These are phyloP conservation scores for Diorhabda sublineata DNA, from an alignment of 1,140 invertebrate genomes.

Conservation along the genomic window DNA sequence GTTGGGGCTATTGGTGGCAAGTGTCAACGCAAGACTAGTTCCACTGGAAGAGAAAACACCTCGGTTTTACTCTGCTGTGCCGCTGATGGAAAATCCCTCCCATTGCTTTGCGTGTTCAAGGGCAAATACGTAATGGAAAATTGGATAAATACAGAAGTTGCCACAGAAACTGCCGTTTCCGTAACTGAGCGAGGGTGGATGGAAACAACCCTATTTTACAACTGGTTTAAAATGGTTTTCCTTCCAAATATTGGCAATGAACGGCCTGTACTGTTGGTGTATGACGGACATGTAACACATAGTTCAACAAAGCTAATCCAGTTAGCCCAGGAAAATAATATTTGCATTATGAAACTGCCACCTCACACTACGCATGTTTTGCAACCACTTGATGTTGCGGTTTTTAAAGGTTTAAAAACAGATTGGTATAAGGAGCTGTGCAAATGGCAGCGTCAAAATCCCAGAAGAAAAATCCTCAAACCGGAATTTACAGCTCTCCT, in stretches of 20 bases:
- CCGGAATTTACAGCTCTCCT: background rate
- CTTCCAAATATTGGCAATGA: background rate
- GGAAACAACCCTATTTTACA: background rate
- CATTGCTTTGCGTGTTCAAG: background rate
- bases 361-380: conserved; percentile 35
- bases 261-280: background rate
- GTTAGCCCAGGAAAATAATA: conserved; percentile 14
- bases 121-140: conserved; percentile 6
- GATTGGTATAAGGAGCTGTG: conserved; percentile 25
- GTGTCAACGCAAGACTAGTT: background rate
- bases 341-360: conserved; percentile 34
- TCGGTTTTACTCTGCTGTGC: background rate
- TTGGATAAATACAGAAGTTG: background rate
- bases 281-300: conserved; percentile 7
- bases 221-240: conserved; percentile 3
- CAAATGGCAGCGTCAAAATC: conserved; percentile 8
- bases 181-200: background rate
- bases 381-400: conserved; percentile 38
- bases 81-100: background rate
- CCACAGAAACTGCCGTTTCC: background rate
- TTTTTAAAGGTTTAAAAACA: conserved; percentile 39
- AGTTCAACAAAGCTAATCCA: background rate
- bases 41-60: conserved; percentile 11
- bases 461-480: conserved; percentile 8
- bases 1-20: background rate